phyloP scores from a whole-genome alignment of 2,113 vertebrate species.

The Ranitomeya variabilis region DNA sequence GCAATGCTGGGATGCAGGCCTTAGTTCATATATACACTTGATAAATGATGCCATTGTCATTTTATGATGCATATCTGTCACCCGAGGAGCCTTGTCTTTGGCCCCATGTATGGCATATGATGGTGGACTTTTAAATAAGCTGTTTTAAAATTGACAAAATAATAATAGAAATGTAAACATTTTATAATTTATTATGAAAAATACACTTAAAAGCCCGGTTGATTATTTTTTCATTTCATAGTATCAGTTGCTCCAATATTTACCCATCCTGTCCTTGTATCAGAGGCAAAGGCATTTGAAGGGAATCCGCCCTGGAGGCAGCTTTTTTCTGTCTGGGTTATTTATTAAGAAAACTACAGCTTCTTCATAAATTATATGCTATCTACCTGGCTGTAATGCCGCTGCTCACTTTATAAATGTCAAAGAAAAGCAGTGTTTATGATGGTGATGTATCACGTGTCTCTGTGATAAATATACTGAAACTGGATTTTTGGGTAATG shows the following conservation, averaged over 20 bases:
- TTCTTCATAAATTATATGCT: slow-evolving; percentile 36
- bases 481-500: not conserved
- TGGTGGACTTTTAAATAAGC: no score
- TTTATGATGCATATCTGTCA: no score
- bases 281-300: slow-evolving; percentile 9
- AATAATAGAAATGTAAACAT: not conserved
- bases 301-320: not conserved
- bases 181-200: not conserved
- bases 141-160: not conserved
- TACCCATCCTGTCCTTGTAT: not conserved
- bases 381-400: slow-evolving; percentile 16
- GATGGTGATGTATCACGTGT: slow-evolving; percentile 20
- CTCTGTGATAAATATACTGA: not conserved
- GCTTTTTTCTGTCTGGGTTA: slow-evolving; percentile 1
- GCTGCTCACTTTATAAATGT: slow-evolving; percentile 36
- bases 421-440: slow-evolving; percentile 19
- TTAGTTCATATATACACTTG: no score
- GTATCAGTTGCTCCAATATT: not conserved
- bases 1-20: no score
- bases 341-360: slow-evolving; percentile 11
- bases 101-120: no score
- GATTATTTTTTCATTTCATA: not conserved
- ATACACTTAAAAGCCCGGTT: not conserved
- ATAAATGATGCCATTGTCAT: no score
- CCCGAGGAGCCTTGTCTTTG: no score